phyloP scores from a whole-genome alignment of 2,113 vertebrate genomes.

The Panthera uncia region DNA sequence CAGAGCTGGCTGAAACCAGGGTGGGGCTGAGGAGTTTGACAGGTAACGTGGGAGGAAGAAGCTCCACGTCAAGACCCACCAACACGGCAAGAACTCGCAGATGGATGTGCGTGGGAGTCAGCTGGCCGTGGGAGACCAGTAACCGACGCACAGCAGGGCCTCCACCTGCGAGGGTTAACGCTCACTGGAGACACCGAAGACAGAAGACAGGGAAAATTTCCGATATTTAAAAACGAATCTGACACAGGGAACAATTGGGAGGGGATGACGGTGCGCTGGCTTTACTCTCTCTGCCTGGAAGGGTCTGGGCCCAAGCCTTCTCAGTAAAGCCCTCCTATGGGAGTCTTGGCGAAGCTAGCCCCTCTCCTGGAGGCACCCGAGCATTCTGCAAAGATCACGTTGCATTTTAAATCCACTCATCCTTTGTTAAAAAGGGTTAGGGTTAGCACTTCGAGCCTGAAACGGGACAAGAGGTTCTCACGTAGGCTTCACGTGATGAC shows the following conservation, averaged over 20 bases:
- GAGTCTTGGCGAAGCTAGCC: not conserved
- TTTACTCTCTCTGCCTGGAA: not conserved
- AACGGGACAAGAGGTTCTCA: not conserved
- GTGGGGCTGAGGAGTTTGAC: not conserved
- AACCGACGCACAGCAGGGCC: not conserved
- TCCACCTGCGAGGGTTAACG: not conserved
- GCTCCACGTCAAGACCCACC: not conserved
- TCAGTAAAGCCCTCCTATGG: not conserved
- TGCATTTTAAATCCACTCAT: not conserved
- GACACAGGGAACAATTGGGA: not conserved
- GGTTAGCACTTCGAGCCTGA: not conserved
- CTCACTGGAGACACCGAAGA: not conserved
- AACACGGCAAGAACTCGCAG: not conserved
- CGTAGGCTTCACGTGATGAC: not conserved
- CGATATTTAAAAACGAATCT: not conserved
- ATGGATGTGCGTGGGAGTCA: not conserved
- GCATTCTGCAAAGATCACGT: not conserved
- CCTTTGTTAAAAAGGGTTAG: not conserved
- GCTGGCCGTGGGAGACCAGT: not conserved
- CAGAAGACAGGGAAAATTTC: not conserved
- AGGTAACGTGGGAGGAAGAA: not conserved
- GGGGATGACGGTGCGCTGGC: not conserved
- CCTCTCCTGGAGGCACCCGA: not conserved
- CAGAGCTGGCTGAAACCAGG: too few relatives aligned
- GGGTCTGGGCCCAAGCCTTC: not conserved